A percentile compares a stretch with the other conserved stretches of the same genome.
These are phyloP conservation scores for Cyclura pinguis DNA, from an alignment of 2,797 vertebrate genomes.

Conservation along the genomic window DNA sequence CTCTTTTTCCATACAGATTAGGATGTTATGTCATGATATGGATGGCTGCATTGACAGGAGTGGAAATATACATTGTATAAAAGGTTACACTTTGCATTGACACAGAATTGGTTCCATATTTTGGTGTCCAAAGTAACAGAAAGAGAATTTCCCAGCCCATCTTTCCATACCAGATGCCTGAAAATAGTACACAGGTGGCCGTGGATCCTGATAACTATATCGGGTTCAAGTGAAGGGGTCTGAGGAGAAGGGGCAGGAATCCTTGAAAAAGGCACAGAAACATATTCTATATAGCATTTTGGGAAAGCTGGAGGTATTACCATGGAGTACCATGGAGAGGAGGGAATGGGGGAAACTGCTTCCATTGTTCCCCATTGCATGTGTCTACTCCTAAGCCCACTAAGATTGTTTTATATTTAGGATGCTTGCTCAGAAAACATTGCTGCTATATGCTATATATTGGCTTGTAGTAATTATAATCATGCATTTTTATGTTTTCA, in stretches of 20 bases:
- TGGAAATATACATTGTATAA: not conserved
- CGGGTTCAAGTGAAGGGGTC: not conserved
- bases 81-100: not conserved
- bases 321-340: no score
- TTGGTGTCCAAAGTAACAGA: not conserved
- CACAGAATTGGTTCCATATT: not conserved
- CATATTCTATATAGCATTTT: not conserved
- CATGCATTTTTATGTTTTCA: not conserved
- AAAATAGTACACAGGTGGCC: not conserved
- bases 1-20: not conserved
- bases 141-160: not conserved
- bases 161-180: no score
- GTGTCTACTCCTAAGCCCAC: not conserved
- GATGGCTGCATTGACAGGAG: not conserved
- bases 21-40: not conserved
- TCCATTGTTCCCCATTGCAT: not conserved
- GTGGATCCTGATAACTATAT: not conserved
- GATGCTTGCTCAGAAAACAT: conserved; percentile 17
- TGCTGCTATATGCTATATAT: not conserved
- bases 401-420: not conserved
- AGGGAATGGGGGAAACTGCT: not conserved
- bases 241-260: not conserved
- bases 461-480: conserved; percentile 19
- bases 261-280: not conserved
- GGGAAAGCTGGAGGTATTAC: not conserved